phyloP scores from a whole-genome alignment of 1,140 invertebrate species.

The Prorops nasuta region DNA sequence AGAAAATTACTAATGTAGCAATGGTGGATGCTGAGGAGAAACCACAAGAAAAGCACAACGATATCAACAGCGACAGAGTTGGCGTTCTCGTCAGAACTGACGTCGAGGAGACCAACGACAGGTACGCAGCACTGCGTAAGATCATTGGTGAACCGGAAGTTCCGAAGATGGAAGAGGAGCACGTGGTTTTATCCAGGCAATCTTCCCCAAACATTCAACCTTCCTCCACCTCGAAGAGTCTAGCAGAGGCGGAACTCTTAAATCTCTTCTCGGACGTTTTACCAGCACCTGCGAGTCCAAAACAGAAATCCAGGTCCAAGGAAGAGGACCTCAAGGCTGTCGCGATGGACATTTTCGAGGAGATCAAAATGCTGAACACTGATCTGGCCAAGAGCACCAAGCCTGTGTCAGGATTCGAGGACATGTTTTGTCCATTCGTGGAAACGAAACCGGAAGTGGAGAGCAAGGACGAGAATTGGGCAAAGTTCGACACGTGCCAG shows the following conservation, averaged over 20 bases:
- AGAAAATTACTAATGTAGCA: background rate
- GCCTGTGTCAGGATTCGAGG: slow-evolving; percentile 37
- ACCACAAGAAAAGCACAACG: slow-evolving; percentile 12
- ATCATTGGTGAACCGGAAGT: slow-evolving; percentile 44
- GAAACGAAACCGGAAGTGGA: slow-evolving; percentile 35
- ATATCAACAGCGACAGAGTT: slow-evolving; percentile 17
- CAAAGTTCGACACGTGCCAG: slow-evolving; percentile 53
- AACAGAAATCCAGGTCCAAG: slow-evolving; percentile 27
- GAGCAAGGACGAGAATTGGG: slow-evolving; percentile 50
- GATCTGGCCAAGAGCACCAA: slow-evolving; percentile 17
- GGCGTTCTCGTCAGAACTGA: slow-evolving; percentile 9
- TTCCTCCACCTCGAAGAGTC: slow-evolving; percentile 12
- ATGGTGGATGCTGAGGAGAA: background rate
- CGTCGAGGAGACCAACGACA: slow-evolving; percentile 42
- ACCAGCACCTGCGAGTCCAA: slow-evolving; percentile 23
- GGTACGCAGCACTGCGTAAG: slow-evolving; percentile 47
- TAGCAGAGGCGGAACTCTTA: slow-evolving; percentile 42
- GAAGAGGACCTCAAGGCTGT: slow-evolving; percentile 33
- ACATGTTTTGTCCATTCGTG: slow-evolving; percentile 43
- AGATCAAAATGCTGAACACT: slow-evolving; percentile 50
- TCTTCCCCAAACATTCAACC: slow-evolving; percentile 20
- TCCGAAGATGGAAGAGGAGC: slow-evolving; percentile 19
- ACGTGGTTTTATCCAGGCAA: slow-evolving; percentile 7
- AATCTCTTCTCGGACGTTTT: slow-evolving; percentile 45
- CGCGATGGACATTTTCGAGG: slow-evolving; percentile 49